Evolutionary conservation across 2,797 vertebrate genomes (phyloP), one percentile per base, ranked within the genome.

Genomic region (Hephaestus fuliginosus): DNA sequence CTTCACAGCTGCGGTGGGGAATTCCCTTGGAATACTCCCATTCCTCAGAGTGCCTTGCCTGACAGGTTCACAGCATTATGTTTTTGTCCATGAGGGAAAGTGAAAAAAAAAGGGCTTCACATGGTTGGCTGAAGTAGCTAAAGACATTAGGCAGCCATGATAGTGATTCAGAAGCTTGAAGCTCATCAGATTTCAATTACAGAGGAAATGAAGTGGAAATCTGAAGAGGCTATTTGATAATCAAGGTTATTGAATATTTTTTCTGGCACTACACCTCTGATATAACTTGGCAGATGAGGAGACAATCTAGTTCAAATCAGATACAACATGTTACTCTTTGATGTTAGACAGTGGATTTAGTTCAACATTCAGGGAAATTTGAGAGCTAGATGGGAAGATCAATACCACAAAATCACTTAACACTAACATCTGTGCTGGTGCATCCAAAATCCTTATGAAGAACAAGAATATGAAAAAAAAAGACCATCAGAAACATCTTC

Each of bases 141-240:
- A 62, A 82, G 75, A 80, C 67, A 78, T 85, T 70, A 72, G 52
- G 68, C 65, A 72, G 51, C 70, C 52, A 25, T 69, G 56, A 83
- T 63, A n/a, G 68, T 0, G 18, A 76, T 62, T 77, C 60, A 74
- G 75, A 68, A 66, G 60, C 74, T 81, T 56, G 30, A 81, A 68
- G 78, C 86, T 88, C 74, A 85, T 86, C 80, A 72, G 51, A 82
- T 89, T 90, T 88, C 44, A 88, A 86, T 88, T 85, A 84, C 2
- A 7, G 70, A 77, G 71, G 83, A 89, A 86, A 83, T 85, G 43
- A 85, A 87, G 74, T 69, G 70, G 62, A 80, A 80, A 76, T 55
- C 70, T 67, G 53, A 82, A 62, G 46, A 77, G 41, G 53, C 57
- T 73, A 20, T 69, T 86, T 86, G 61, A 68, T 74, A 65, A 84